Percentiles rank a stretch among this genome's conserved stretches.
These are phyloP conservation scores for Hapalemur alaotrensis DNA, from an alignment of 2,797 vertebrate genomes.

Conservation along the genomic window DNA sequence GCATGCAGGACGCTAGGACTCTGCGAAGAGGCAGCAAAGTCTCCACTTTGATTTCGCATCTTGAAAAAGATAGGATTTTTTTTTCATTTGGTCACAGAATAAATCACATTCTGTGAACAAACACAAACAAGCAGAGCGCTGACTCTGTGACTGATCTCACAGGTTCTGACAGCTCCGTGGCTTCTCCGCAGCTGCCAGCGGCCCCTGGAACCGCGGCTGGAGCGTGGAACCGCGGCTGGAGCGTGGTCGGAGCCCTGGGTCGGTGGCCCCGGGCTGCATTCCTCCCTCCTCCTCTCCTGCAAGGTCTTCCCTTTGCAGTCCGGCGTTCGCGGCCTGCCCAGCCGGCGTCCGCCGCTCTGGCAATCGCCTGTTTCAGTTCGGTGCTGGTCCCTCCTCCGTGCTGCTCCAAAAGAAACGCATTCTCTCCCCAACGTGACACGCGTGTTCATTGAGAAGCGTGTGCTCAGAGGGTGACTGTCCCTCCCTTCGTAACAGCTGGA, in stretches of 20 bases:
- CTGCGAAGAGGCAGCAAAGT: rapidly evolving
- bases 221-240: too few relatives aligned
- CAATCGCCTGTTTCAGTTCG: not conserved
- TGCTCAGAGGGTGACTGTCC: not conserved
- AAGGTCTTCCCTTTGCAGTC: not conserved
- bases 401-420: not conserved
- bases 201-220: rapidly evolving
- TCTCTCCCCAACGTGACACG: not conserved
- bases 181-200: rapidly evolving
- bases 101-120: not conserved
- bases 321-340: not conserved
- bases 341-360: too few relatives aligned
- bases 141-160: not conserved
- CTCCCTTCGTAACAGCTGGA: not conserved
- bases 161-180: not conserved
- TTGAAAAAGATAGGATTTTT: not conserved
- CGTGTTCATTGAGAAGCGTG: not conserved
- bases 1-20: rapidly evolving
- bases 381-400: not conserved
- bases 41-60: not conserved
- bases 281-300: not conserved
- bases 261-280: not conserved
- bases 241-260: not conserved
- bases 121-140: not conserved
- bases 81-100: not conserved